Conservation (phyloP, 2,113 vertebrate species). For the Noctilio leporinus region DNA sequence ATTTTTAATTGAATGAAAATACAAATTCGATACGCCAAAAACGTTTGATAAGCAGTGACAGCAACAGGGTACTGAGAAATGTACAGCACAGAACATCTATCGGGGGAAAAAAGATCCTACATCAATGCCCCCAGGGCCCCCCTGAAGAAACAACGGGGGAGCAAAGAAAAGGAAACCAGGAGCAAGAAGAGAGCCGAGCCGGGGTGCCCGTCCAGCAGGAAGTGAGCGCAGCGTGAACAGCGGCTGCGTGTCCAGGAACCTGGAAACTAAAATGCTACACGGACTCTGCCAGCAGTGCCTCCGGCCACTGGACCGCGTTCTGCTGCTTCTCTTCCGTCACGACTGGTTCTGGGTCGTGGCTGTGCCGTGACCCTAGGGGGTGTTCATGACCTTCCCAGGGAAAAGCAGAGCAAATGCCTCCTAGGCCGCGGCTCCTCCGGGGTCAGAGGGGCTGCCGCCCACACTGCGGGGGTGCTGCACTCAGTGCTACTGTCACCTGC, state of each 20-base stretch:
- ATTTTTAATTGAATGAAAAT: neutral
- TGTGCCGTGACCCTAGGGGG: too few species aligned
- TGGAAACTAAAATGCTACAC: fast-evolving
- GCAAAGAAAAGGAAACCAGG: neutral
- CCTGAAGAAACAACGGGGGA: neutral
- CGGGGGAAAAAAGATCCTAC: neutral
- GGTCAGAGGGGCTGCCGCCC: neutral
- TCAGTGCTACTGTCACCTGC: fast-evolving
- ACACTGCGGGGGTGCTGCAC: fast-evolving
- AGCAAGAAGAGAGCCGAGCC: neutral
- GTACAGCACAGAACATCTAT: neutral
- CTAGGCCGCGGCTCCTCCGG: too few species aligned
- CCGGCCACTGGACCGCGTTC: too few species aligned
- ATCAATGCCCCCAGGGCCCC: neutral
- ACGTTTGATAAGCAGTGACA: fast-evolving
- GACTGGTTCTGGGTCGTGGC: too few species aligned
- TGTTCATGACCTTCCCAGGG: too few species aligned
- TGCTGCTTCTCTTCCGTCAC: too few species aligned
- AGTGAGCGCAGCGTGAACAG: neutral
- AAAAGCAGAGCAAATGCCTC: neutral
- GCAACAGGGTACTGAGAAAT: neutral
- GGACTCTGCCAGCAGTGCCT: too few species aligned
- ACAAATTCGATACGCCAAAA: neutral
- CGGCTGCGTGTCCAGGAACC: too few species aligned
- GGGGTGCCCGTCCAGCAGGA: neutral